Conservation (phyloP, 2,113 vertebrate species). For the Rhabdornis inornatus region DNA sequence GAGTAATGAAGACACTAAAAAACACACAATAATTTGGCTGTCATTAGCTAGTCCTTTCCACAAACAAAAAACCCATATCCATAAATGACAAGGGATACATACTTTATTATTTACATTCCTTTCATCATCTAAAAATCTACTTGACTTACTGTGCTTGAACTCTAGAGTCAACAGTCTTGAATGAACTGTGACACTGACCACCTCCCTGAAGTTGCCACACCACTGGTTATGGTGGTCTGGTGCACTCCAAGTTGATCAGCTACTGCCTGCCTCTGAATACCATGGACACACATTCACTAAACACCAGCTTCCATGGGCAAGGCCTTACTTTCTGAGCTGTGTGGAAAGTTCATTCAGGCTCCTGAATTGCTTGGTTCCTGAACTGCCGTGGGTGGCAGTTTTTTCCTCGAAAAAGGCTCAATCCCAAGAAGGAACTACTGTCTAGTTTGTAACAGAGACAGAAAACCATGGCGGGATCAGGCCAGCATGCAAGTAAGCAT, state of each 20-base stretch:
- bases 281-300: neutral
- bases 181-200: rapidly evolving
- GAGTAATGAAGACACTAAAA: neutral
- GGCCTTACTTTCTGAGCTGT: neutral
- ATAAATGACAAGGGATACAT: neutral
- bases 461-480: neutral
- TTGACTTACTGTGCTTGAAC: neutral
- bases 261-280: neutral
- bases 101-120: neutral
- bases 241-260: neutral
- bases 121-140: neutral
- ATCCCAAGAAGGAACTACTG: neutral
- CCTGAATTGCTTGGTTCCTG: neutral
- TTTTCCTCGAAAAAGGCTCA: neutral
- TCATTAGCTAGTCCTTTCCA: neutral
- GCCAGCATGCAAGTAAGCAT: neutral
- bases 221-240: neutral
- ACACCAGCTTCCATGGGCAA: neutral
- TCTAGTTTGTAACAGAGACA: neutral
- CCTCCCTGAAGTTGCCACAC: neutral
- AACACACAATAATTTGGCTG: neutral
- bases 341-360: neutral
- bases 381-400: rapidly evolving
- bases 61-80: neutral
- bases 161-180: neutral